Base-by-base conservation (phyloP, 2,113 vertebrate species). In the Mastomys natalensis region DNA sequence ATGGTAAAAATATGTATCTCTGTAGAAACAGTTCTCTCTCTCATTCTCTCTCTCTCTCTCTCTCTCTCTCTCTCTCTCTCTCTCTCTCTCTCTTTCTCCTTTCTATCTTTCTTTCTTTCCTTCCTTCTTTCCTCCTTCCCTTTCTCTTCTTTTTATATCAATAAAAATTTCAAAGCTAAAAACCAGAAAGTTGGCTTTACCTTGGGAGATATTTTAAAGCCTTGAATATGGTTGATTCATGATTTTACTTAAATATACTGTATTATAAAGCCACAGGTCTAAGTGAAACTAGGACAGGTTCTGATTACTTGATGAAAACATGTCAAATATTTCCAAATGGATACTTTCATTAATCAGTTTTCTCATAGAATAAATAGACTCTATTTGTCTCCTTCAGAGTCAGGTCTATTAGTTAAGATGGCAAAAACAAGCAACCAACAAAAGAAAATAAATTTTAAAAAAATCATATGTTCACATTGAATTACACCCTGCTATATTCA, bases 401-500 rank as follows among this genome's bases (percentile, higher is more conserved):
- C 45, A 95, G 91, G 88, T 3, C 86, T 37, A 76, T 86, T 60
- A 95, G 21, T 51, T 87, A 73, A n/a, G 3, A 51, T 15, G 3
- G 17, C 15, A 51, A 78, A 76, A 51, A 3, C 15, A 78, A 51
- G 34, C 48, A 78, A 78, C 29, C 29, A 51, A 78, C 15, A 45
- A 22, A 43, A 43, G 76, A 34, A 78, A 51, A 51, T 53, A 34
- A 77, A 76, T n/a, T n/a, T 12, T 4, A 85, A 93, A 43, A 58
- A n/a, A 37, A 48, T 64, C 19, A 87, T 9, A 37, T n/a, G 66
- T 4, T 31, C 58, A 77, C 91, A 40, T 58, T 93, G 88, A 96
- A 94, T n/a, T 95, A 40, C 29, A 43, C 84, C 55, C 3, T 86
- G 31, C 31, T 95, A 3, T 96, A 97, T 98, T 97, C 90, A 96